phyloP scores from a whole-genome alignment of 2,113 vertebrate genomes.

The Lepus timidus region DNA sequence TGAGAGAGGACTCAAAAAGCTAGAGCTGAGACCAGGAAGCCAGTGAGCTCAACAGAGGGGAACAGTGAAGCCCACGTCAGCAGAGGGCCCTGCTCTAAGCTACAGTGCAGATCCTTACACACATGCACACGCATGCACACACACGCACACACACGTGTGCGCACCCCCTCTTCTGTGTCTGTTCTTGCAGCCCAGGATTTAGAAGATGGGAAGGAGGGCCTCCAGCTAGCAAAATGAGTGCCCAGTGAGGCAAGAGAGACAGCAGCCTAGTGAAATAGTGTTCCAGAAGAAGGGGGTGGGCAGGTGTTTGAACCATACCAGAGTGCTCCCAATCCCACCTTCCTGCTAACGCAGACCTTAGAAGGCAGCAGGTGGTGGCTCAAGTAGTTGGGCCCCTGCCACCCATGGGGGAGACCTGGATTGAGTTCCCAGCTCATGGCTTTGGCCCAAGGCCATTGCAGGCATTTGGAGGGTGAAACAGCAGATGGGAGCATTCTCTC shows the following conservation, averaged over 20 bases:
- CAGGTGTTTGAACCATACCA: too few species aligned
- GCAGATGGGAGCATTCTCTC: too few species aligned
- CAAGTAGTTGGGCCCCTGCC: too few species aligned
- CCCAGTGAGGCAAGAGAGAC: neutral
- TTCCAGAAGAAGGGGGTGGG: neutral
- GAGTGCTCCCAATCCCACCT: too few species aligned
- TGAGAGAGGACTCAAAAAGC: neutral
- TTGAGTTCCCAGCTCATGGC: too few species aligned
- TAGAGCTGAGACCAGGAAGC: neutral
- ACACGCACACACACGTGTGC: too few species aligned
- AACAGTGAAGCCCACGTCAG: neutral
- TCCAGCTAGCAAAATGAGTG: neutral
- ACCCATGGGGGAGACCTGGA: too few species aligned
- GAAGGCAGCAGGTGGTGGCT: too few species aligned
- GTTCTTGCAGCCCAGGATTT: neutral
- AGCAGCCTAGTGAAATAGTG: neutral
- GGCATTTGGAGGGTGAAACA: too few species aligned
- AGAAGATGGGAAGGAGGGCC: neutral
- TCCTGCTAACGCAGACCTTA: too few species aligned
- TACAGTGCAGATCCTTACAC: neutral
- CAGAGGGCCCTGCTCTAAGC: neutral
- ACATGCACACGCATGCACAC: neutral
- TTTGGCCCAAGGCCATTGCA: too few species aligned
- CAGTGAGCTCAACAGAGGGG: neutral
- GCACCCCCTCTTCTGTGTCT: neutral